Conservation (phyloP, 1,140 invertebrate species). For the Tachypleus tridentatus region DNA sequence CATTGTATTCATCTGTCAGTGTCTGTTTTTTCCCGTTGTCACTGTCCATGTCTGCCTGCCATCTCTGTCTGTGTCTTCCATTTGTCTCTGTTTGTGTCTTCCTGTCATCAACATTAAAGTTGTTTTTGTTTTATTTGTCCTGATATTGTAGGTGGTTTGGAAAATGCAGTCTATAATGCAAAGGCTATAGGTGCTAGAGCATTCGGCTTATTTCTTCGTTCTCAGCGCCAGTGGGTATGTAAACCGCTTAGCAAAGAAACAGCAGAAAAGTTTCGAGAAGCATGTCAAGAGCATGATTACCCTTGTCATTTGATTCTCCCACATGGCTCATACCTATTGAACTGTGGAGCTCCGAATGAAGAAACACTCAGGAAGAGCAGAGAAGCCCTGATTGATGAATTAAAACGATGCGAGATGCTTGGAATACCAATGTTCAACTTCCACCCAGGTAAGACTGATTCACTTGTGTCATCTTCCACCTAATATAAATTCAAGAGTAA, state of each 20-base stretch:
- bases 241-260: constrained; percentile 36
- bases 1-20: too few species aligned
- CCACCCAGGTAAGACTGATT: constrained; percentile 36
- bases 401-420: constrained; percentile 38
- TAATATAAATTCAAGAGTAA: too few species aligned
- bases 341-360: constrained; percentile 37
- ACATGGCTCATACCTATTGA: constrained; percentile 43
- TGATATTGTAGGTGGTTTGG: constrained; percentile 29
- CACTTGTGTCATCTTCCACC: too few species aligned
- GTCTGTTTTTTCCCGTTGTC: too few species aligned
- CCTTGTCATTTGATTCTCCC: constrained; percentile 27
- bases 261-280: constrained; percentile 33
- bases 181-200: constrained; percentile 33
- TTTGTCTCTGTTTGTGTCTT: neutral
- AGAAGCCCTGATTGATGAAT: constrained; percentile 37
- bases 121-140: neutral
- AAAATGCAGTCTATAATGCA: constrained; percentile 33
- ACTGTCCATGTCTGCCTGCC: too few species aligned
- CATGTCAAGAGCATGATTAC: constrained; percentile 29
- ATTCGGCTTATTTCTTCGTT: constrained; percentile 39
- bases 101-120: neutral
- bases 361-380: constrained; percentile 38
- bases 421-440: constrained; percentile 42
- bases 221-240: constrained; percentile 37
- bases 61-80: too few species aligned